Evolutionary conservation across 2,113 vertebrate genomes (phyloP).

Genomic region (Barbus barbus): DNA sequence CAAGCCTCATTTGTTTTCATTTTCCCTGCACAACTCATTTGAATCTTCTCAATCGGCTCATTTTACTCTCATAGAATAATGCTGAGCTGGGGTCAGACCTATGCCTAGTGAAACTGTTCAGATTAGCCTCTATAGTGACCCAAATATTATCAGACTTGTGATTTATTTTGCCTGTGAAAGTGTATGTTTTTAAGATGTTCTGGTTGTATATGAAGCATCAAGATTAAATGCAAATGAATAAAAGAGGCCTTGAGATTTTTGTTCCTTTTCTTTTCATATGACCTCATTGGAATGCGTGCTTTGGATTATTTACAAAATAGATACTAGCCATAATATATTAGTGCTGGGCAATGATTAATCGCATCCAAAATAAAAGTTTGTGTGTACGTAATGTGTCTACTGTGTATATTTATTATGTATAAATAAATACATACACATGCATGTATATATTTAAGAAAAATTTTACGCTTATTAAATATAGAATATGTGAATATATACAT

Average conservation of each 20-base stretch:
- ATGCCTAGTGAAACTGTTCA: background rate
- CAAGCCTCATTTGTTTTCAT: background rate
- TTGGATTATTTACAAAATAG: background rate
- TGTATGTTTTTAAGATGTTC: conserved; percentile 24
- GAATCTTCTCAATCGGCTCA: background rate
- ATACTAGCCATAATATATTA: too few species aligned
- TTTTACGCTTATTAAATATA: too few species aligned
- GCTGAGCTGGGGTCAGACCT: conserved; percentile 5
- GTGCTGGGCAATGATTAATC: too few species aligned
- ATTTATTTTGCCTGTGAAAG: conserved; percentile 21
- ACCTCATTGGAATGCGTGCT: background rate
- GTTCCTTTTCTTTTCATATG: background rate
- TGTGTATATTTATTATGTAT: too few species aligned
- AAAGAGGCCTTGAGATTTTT: background rate
- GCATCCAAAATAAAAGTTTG: too few species aligned
- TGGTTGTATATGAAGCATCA: conserved; percentile 20
- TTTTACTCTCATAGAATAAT: background rate
- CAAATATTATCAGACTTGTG: conserved; percentile 26
- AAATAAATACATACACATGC: too few species aligned
- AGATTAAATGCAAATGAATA: conserved; percentile 23
- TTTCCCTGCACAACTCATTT: conserved; percentile 15
- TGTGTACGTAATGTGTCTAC: too few species aligned
- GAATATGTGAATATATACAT: too few species aligned
- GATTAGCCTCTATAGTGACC: background rate
- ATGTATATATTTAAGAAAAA: too few species aligned